Evolutionary conservation across 2,113 vertebrate species (phyloP).

Genomic region (Rhinolophus sinicus): DNA sequence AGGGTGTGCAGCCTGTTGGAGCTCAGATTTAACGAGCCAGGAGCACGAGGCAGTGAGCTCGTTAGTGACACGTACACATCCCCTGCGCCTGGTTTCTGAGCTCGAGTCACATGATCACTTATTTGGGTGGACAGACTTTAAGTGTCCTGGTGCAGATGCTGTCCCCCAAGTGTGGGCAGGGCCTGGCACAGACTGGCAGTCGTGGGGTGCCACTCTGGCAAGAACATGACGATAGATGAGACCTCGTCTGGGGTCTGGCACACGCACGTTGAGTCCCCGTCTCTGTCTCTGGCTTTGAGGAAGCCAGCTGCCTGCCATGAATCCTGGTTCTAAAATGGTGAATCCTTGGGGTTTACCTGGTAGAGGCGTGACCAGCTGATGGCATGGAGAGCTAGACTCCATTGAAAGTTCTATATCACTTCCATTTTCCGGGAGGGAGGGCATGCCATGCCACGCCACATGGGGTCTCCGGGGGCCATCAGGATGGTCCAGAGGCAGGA

Average conservation of each 20-base stretch:
- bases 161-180: too few relatives aligned
- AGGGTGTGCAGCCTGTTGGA: not conserved
- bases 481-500: not conserved
- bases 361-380: fast-evolving
- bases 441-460: fast-evolving
- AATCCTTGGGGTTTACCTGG: not conserved
- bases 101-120: not conserved
- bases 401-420: fast-evolving
- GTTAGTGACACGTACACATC: not conserved
- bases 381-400: not conserved
- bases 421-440: not conserved
- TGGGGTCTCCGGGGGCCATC: not conserved
- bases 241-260: not conserved
- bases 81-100: fast-evolving
- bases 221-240: fast-evolving
- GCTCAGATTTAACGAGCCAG: not conserved
- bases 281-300: not conserved
- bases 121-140: fast-evolving
- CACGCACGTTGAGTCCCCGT: not conserved
- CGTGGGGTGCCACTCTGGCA: fast-evolving
- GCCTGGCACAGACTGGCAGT: fast-evolving
- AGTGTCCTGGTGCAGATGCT: too few relatives aligned
- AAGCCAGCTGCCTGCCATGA: fast-evolving
- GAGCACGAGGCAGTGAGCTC: not conserved
- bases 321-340: not conserved